Base-by-base conservation (phyloP, 2,113 vertebrate genomes). In the Mirounga angustirostris region DNA sequence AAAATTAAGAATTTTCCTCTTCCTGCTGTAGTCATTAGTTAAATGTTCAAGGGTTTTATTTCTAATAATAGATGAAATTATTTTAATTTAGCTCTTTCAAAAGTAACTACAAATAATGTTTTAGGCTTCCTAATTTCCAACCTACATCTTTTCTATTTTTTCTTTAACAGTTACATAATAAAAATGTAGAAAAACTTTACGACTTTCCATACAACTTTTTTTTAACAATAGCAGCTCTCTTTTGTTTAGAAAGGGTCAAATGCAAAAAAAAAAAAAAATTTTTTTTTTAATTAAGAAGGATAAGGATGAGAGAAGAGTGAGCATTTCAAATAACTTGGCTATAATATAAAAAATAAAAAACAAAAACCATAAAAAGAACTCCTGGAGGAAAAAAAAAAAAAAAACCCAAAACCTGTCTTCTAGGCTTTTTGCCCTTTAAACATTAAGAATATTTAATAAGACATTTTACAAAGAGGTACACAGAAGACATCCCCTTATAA, bases 101-200 rank as follows among this genome's bases (percentile, higher is more conserved):
- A 97, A 90, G 33, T 87, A 95, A 97, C 89, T 97, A 97, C 89
- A 95, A 97, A 96, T 94, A 81, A 78, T 94, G 33, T 81, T 98
- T 98, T 80, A 97, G 59, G 67, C 50, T 97, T 97, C 85, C 88
- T 90, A 97, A 97, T 90, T 97, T 93, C 28, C 84, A 98, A 89
- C 87, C 86, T 93, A 94, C 80, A 93, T 91, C 78, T 94, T 95
- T 93, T 89, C 95, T 95, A 97, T 97, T 97, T 97, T 95, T 97
- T 97, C 97, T 96, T 97, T 96, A 89, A 97, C 61, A 95, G 79
- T 98, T 97, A 98, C 58, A 95, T 98, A 98, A 98, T 90, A 96
- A 94, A 96, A 93, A 85, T 74, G 85, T 92, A 96, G 89, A 95
- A 97, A 97, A 97, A 96, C 76, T 97, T 96, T 85, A 96, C 30